Evolutionary conservation across 37 sponge, comb jelly and placozoan genomes (phyloP), one percentile per base, ranked within the genome.

Genomic region (Bolinopsis microptera): DNA sequence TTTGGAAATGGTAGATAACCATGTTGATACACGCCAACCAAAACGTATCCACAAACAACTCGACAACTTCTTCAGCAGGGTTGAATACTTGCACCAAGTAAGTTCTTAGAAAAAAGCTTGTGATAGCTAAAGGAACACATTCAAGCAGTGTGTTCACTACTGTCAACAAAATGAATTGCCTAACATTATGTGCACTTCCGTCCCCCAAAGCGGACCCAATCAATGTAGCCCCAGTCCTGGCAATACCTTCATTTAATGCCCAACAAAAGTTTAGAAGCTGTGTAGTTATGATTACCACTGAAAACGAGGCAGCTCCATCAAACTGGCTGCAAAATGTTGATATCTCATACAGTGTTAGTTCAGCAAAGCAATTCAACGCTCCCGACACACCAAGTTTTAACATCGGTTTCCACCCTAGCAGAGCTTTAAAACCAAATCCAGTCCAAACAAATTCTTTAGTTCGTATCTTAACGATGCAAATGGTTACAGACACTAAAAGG

Each of bases 371-470:
- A 16, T 36, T 13, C 9, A 32, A 1, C 2, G 38, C 36, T 9
- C 82, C 82, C 8, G 82, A 28, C 32, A 80, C 82, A 27, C 82
- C 82, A 2, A 80, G 38, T 5, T 3, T 80, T 33, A 80, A 13
- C 82, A 80, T 80, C 9, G 82, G 35, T 35, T 36, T 22, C 82
- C 82, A 80, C 9, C 82, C 82, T 1, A 36, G 32, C 82, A 80
- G 3, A 0, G 1, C 34, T 3, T 16, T 80, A 33, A 24, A 36
- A 22, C 23, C 3, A 22, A 80, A 35, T 2, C 38, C 38, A 32
- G 24, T 80, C 82, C 82, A 80, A 5, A 31, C 23, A 9, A 80
- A 35, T 34, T 80, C 30, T 30, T 35, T 30, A 9, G 23, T 13
- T 36, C 37, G 35, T 18, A 16, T 32, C 36, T 30, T 32, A 36